Evolutionary conservation across 2,888 invertebrate species (phyloP).

Genomic region (Bellardia bayeri): DNA sequence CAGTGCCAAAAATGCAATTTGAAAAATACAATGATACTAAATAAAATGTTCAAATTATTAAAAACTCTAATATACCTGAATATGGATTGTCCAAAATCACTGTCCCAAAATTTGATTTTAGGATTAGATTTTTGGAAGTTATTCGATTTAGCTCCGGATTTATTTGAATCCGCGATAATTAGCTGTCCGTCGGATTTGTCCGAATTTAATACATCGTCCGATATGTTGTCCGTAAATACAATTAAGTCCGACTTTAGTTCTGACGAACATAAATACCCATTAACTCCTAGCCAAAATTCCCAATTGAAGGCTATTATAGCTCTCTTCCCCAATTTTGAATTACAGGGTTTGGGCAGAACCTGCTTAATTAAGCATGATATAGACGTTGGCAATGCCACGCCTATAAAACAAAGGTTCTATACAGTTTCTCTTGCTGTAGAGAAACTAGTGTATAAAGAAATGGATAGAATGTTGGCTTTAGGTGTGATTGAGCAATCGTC

Average conservation of each 20-base stretch:
- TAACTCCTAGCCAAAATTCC: constrained; percentile 31
- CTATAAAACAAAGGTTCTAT: constrained; percentile 37
- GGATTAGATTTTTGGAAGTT: constrained; percentile 44
- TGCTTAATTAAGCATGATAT: constrained; percentile 51
- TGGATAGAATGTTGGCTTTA: constrained; percentile 76
- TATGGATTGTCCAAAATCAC: constrained; percentile 23
- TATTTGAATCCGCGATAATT: no score
- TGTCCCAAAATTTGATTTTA: constrained; percentile 30
- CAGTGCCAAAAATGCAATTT: neutral
- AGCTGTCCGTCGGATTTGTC: neutral
- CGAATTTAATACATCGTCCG: neutral
- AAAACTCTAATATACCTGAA: neutral
- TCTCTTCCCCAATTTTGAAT: constrained; percentile 27
- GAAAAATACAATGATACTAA: neutral
- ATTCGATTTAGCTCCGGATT: constrained; percentile 5
- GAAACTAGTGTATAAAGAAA: constrained; percentile 18
- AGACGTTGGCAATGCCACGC: constrained; percentile 60
- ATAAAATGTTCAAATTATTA: neutral
- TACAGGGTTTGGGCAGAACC: constrained; percentile 52
- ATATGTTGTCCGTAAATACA: neutral
- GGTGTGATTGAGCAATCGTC: constrained; percentile 77
- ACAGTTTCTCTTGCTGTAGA: constrained; percentile 42
- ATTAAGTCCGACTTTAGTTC: neutral
- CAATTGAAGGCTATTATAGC: constrained; percentile 27
- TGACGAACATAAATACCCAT: neutral